Conservation (phyloP, 2,113 vertebrate genomes). For the Pongo pygmaeus region DNA sequence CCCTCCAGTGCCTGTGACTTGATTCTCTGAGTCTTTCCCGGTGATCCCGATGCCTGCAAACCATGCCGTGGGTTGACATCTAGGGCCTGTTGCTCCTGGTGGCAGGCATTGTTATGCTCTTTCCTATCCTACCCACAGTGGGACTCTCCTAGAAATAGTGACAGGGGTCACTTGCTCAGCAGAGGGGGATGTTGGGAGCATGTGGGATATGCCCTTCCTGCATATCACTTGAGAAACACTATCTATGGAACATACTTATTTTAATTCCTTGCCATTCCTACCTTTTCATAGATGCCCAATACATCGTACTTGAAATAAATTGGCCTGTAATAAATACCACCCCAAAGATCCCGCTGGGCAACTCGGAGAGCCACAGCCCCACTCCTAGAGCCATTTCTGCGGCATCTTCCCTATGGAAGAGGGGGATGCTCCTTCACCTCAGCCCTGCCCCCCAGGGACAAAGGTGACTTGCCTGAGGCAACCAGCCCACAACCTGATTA, state of each 20-base stretch:
- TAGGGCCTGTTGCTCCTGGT: neutral
- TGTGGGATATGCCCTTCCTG: neutral
- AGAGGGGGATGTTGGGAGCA: neutral
- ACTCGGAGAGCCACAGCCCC: neutral
- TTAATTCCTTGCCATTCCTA: neutral
- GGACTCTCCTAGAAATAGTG: neutral
- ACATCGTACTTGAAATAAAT: neutral
- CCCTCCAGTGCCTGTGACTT: neutral
- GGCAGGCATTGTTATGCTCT: too few species aligned
- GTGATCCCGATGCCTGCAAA: neutral
- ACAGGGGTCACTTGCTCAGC: neutral
- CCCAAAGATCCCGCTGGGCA: neutral
- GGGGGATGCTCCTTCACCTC: neutral
- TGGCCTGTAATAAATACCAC: neutral
- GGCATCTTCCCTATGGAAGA: neutral
- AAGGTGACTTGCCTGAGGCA: neutral
- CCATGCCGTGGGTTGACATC: neutral
- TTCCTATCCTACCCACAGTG: neutral
- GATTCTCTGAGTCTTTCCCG: neutral
- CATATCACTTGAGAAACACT: neutral
- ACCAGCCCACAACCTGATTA: neutral
- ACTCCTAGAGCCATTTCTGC: neutral
- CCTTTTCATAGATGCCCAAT: too few species aligned
- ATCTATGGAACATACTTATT: neutral
- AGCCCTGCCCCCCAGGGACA: neutral